These are phyloP conservation scores for Fundulus diaphanus DNA, from an alignment of 2,797 vertebrate species.

Conservation along the genomic window DNA sequence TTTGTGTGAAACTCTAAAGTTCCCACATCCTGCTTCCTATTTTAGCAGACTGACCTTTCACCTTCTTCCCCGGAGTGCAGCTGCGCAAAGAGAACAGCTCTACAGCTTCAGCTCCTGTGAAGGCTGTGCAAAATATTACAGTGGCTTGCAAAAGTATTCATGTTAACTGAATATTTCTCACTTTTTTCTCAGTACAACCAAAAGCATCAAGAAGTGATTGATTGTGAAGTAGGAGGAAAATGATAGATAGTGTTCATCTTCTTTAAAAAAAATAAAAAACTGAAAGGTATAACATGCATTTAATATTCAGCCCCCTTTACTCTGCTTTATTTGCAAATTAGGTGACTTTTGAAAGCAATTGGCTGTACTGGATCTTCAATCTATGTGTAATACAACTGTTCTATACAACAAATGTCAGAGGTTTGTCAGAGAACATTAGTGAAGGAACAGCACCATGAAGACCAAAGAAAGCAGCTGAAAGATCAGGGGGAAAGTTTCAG, in stretches of 20 bases:
- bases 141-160: neutral
- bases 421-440: neutral
- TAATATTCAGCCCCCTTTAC: neutral
- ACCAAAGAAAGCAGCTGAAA: neutral
- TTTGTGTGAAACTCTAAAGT: constrained; percentile 46
- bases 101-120: neutral
- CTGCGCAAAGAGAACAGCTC: constrained; percentile 19
- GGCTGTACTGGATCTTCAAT: too few species aligned
- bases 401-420: neutral
- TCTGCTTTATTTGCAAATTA: too few species aligned
- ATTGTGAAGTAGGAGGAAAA: neutral
- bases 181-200: neutral
- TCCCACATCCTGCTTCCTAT: constrained; percentile 54
- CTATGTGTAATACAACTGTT: neutral
- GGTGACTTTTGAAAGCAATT: too few species aligned
- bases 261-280: neutral
- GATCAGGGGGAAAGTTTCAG: neutral
- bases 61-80: constrained; percentile 32
- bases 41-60: constrained; percentile 54
- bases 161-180: neutral
- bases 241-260: neutral
- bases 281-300: neutral
- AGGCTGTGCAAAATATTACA: constrained; percentile 19
- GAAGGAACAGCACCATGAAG: neutral
- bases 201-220: neutral